Evolutionary conservation across 2,888 invertebrate genomes (phyloP).

Genomic region (Linyphia triangularis): DNA sequence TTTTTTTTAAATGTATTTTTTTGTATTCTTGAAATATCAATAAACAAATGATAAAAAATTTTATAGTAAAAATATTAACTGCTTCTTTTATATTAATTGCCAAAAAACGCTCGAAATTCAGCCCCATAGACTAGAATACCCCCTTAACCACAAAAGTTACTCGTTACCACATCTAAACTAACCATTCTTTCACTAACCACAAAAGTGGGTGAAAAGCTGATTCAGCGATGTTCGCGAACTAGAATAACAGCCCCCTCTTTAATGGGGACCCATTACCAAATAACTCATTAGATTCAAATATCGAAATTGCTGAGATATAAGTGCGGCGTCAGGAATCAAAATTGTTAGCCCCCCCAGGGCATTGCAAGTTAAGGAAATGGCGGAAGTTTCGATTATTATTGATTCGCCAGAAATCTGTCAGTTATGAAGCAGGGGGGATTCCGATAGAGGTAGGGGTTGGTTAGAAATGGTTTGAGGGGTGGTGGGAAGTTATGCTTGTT

Average conservation of each 20-base stretch:
- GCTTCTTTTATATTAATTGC: no score
- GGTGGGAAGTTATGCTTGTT: neutral
- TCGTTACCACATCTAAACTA: no score
- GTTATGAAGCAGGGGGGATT: neutral
- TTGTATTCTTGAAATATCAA: no score
- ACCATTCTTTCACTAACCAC: no score
- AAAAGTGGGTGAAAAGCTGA: neutral
- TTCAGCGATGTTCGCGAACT: neutral
- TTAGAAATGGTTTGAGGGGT: neutral
- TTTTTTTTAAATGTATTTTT: no score
- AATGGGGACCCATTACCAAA: neutral
- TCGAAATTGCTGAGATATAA: neutral
- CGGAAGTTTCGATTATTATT: neutral
- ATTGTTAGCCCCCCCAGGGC: neutral
- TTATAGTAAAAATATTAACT: no score
- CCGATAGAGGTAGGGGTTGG: neutral
- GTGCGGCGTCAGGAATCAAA: neutral
- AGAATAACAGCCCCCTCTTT: neutral
- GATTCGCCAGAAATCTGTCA: neutral
- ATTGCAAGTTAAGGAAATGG: neutral
- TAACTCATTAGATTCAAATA: neutral
- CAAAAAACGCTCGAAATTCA: no score
- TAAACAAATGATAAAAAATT: no score
- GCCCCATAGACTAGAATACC: no score
- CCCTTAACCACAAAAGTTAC: neutral